Evolutionary conservation across 2,797 vertebrate genomes (phyloP), one percentile per base, ranked within the genome.

Genomic region (Selene dorsalis): DNA sequence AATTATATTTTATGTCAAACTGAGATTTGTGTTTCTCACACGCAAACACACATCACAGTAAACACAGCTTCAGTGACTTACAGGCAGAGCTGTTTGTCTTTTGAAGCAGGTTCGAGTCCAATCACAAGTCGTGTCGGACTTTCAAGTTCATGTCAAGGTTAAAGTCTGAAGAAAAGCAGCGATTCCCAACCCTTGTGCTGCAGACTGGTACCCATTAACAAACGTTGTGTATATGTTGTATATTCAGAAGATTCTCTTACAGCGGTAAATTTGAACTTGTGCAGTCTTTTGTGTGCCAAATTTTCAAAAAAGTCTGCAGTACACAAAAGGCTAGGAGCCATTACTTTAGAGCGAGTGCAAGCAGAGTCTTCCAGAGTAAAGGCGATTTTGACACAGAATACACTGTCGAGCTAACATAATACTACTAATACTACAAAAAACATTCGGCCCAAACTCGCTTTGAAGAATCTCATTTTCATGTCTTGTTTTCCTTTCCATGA

Each of bases 1-100:
- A 86, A 81, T 75, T 28, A 64, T 61, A 66, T 63, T 75, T 73
- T 77, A 59, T 65, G 65, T 81, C 68, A 74, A 68, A 58, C 41
- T 52, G 20, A 62, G 11, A 35, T 28, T 20, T 72, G 26, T 30
- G 0, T 26, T 20, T 67, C 53, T 61, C 38, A 70, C 69, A 68
- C 59, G 77, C 41, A 61, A 57, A 67, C 77, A 72, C 74, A 77
- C n/a, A 56, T 35, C 53, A 61, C 35, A 66, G 72, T 48, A 59
- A 72, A 66, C 20, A 67, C 43, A 77, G 73, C 16, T 48, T 73
- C 10, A 30, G 65, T 75, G 59, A 66, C 62, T 68, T 64, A 56
- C 77, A 80, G 16, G 55, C 77, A 72, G 45, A 80, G 67, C 63
- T 76, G 82, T 70, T 57, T 64, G 59, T 77, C 53, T 22, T 39